Conservation (phyloP, 2,888 invertebrate species). For the Leptura quadrifasciata region DNA sequence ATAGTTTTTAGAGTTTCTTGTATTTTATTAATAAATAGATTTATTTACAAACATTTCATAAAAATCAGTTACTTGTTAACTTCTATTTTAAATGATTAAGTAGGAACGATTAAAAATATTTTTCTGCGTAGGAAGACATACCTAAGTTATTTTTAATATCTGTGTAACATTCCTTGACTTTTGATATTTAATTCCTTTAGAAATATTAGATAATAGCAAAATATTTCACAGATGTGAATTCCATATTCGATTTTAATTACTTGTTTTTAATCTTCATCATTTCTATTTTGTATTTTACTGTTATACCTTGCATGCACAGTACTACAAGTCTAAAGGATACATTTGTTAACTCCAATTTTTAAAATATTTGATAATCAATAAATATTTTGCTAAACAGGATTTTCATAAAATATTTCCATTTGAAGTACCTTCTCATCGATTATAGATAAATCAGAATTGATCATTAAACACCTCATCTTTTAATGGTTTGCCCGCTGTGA, state of each 20-base stretch:
- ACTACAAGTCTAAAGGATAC: neutral
- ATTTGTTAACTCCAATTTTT: neutral
- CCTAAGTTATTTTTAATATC: neutral
- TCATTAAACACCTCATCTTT: neutral
- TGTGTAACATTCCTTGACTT: neutral
- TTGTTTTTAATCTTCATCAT: neutral
- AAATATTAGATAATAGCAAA: neutral
- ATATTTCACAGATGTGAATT: neutral
- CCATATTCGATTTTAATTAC: neutral
- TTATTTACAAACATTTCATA: neutral
- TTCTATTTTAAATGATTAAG: neutral
- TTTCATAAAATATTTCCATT: neutral
- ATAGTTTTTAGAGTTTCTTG: no score
- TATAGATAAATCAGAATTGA: neutral
- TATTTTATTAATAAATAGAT: no score
- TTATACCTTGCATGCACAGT: neutral
- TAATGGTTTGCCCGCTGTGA: neutral
- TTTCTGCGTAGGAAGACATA: neutral
- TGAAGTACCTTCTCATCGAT: no score
- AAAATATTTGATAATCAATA: neutral
- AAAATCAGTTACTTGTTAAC: neutral
- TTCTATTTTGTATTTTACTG: neutral
- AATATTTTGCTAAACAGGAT: no score
- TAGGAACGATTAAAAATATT: neutral
- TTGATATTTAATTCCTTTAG: neutral